These are phyloP conservation scores for Antennarius maculatus DNA, from an alignment of 2,797 vertebrate genomes.

Conservation along the genomic window DNA sequence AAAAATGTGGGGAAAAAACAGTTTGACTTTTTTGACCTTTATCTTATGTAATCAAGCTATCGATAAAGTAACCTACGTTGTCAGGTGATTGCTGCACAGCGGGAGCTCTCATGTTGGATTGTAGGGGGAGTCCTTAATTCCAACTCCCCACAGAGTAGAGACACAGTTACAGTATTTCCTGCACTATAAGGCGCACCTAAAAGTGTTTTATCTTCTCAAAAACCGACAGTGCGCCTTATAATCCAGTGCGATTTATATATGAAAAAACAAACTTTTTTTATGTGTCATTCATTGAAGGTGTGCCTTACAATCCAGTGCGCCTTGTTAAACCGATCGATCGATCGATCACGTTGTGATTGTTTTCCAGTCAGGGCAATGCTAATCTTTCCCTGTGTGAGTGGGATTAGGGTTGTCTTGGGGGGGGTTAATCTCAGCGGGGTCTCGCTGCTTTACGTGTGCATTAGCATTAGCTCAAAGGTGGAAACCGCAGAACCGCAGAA, in stretches of 20 bases:
- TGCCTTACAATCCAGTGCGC: no score
- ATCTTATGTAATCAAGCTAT: conserved; percentile 27
- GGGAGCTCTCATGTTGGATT: conserved; percentile 9
- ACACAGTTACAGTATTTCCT: neutral
- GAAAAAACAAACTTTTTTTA: no score
- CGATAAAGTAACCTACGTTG: conserved; percentile 31
- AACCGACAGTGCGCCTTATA: no score
- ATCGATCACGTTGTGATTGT: no score
- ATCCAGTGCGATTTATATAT: no score
- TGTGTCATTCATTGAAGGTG: no score
- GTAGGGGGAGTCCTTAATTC: conserved; percentile 26
- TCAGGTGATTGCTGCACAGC: conserved; percentile 39
- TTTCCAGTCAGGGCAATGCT: conserved; percentile 27
- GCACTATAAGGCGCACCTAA: no score
- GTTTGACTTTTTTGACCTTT: conserved; percentile 37
- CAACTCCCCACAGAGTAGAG: conserved; percentile 7
- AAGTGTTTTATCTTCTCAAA: no score
- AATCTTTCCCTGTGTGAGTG: conserved; percentile 57
- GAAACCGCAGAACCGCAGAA: conserved; percentile 17
- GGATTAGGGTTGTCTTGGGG: conserved; percentile 50
- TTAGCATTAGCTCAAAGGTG: conserved; percentile 59
- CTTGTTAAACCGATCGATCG: no score
- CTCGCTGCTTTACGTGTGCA: conserved; percentile 42
- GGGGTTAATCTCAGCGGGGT: conserved; percentile 59
- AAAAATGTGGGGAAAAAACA: conserved; percentile 25